Base-by-base conservation (phyloP, 2,113 vertebrate species). In the Lagopus muta region DNA sequence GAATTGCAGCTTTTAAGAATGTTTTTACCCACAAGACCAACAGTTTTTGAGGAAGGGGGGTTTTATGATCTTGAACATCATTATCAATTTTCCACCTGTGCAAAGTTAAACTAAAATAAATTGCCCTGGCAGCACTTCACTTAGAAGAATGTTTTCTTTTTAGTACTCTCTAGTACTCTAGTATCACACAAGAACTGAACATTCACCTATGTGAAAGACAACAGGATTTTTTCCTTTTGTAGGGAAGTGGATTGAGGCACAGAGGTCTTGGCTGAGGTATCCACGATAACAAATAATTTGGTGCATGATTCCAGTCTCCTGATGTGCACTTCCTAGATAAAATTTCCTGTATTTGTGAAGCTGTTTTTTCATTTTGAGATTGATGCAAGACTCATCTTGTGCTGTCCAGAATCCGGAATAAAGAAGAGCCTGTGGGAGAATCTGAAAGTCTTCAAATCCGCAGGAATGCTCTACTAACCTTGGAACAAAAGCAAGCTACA, bases 181-280 rank as follows among this genome's bases (percentile, higher is more conserved):
- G 1, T 10, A 60, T 54, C 38, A 50, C 0, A 0, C 34, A 14
- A 80, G 19, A 79, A 71, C 3, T 21, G n/a, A 10, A 30, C 36
- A 47, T 47, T 86, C 9, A 1, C 10, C 22, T 40, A 16, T 64
- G 54, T 11, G 7, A 71, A 91, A 90, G 5, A 30, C 3, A 67
- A 20, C 10, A 50, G 4, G 3, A 17, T 77, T 73, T 88, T 88
- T 88, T 73, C 2, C 3, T 58, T 88, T 66, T 60, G 3, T 71
- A 55, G 21, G 11, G 28, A 16, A 74, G 5, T 50, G 77, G 7
- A 2, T 27, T 72, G 50, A 82, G 21, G 5, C 30, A 76, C 6
- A 48, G 25, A 34, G 10, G 10, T 76, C 55, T 62, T 70, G 45
- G 40, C 6, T 88, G 28, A 57, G 9, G 5, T 62, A 52, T 74